Evolutionary conservation across 2,113 vertebrate species (phyloP).

Genomic region (Calypte anna): DNA sequence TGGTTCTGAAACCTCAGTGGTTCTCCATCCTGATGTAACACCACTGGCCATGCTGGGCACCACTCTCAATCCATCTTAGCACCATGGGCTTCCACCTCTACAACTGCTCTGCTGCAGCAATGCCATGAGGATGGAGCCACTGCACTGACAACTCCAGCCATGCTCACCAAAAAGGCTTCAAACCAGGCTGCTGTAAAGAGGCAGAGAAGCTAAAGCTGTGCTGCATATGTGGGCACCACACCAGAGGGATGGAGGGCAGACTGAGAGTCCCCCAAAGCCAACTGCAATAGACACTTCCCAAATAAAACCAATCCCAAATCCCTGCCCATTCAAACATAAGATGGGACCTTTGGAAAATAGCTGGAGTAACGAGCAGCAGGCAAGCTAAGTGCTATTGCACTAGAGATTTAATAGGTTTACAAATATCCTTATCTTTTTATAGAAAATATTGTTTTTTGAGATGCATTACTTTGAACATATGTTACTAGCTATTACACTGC

Average conservation of each 20-base stretch:
- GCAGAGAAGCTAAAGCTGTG: not conserved
- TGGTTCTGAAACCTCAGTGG: not conserved
- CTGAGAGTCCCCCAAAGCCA: not conserved
- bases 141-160: not conserved
- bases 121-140: not conserved
- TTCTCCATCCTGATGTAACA: not conserved
- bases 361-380: not conserved
- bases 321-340: not conserved
- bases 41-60: not conserved
- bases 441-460: not conserved
- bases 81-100: not conserved
- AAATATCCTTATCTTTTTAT: not conserved
- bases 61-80: not conserved
- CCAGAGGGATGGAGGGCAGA: not conserved
- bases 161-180: not conserved
- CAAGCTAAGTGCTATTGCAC: not conserved
- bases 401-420: accelerated
- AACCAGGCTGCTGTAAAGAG: not conserved
- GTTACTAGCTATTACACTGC: not conserved
- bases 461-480: not conserved
- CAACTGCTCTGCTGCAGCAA: not conserved
- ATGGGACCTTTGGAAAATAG: not conserved
- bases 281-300: not conserved
- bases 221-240: not conserved
- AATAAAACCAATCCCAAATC: not conserved